phyloP scores from a whole-genome alignment of 2,888 invertebrate species.

The Orthosia incerta region DNA sequence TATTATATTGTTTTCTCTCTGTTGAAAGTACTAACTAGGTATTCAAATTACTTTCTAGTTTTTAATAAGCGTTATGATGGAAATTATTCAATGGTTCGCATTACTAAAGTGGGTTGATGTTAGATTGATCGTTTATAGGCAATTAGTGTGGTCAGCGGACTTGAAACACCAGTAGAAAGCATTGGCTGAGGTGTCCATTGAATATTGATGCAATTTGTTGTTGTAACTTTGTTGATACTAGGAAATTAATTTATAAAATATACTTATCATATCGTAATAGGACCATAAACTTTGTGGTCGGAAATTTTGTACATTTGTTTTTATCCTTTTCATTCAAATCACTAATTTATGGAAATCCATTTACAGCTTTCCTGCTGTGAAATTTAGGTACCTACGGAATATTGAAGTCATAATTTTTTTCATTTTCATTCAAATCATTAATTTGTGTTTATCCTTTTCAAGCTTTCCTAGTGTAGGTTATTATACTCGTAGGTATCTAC shows the following conservation, averaged over 20 bases:
- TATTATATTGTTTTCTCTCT: not conserved
- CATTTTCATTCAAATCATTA: too few relatives aligned
- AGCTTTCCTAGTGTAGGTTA: too few relatives aligned
- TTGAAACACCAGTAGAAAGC: constrained; percentile 40
- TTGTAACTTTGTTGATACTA: not conserved
- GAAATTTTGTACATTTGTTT: not conserved
- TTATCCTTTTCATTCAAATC: not conserved
- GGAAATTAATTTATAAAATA: not conserved
- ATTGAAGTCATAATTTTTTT: not conserved
- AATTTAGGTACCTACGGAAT: not conserved
- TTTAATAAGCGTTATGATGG: constrained; percentile 4
- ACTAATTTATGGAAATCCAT: not conserved
- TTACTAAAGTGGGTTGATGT: constrained; percentile 40
- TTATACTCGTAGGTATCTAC: too few relatives aligned
- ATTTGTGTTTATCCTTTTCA: too few relatives aligned
- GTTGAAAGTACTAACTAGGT: not conserved
- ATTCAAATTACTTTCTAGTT: not conserved
- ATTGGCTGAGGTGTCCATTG: constrained; percentile 3
- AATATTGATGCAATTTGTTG: not conserved
- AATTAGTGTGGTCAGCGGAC: constrained; percentile 41
- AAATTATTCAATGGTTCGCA: constrained; percentile 24
- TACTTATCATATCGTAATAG: not conserved
- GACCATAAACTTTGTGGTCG: not conserved
- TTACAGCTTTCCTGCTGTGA: not conserved
- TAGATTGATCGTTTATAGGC: constrained; percentile 29